Evolutionary conservation across 92 coral and sea anemone species (phyloP).

Genomic region (Virgularia gustaviana): DNA sequence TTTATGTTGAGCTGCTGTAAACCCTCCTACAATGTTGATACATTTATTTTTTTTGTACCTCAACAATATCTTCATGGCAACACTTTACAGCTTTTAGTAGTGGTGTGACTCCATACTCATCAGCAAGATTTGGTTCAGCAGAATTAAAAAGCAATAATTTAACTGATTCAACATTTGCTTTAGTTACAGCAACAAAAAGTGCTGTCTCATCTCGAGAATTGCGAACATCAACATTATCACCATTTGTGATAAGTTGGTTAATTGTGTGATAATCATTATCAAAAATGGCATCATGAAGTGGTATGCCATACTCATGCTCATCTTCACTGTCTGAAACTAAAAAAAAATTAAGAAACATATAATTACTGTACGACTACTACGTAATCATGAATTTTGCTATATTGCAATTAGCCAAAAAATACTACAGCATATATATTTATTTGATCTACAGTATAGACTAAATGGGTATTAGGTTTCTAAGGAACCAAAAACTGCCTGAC

Average conservation of each 20-base stretch:
- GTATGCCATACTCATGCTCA: background rate
- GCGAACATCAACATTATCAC: background rate
- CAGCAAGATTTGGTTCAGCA: background rate
- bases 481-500: too few relatives aligned
- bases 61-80: background rate
- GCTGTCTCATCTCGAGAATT: conserved; percentile 15
- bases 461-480: too few relatives aligned
- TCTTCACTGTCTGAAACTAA: background rate
- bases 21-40: background rate
- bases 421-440: too few relatives aligned
- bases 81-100: background rate
- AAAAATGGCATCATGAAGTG: conserved; percentile 10
- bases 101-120: background rate
- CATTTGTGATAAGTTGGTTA: background rate
- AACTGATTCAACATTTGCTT: background rate
- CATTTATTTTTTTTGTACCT: background rate
- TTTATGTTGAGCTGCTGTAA: background rate
- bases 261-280: background rate
- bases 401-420: too few relatives aligned
- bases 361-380: too few relatives aligned
- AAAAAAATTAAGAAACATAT: background rate
- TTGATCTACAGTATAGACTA: too few relatives aligned
- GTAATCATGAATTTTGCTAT: too few relatives aligned
- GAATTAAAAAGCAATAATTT: conserved; percentile 1
- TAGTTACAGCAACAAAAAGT: background rate